These are phyloP conservation scores for Stegastes partitus DNA, from an alignment of 2,113 vertebrate species.

Conservation along the genomic window DNA sequence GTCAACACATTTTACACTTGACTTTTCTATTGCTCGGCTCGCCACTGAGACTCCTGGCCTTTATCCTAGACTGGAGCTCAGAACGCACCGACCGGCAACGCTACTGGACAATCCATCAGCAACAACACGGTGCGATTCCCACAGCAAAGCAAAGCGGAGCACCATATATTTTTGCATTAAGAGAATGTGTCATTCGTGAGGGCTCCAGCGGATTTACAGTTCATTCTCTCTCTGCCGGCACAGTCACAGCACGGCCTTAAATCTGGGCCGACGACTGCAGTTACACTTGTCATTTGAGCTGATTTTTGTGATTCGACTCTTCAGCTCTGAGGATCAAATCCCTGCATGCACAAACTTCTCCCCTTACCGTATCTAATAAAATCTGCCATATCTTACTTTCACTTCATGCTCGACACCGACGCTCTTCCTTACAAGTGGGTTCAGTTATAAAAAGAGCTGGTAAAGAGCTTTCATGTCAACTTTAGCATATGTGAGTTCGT, in stretches of 20 bases:
- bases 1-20: constrained; percentile 73
- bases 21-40: constrained; percentile 51
- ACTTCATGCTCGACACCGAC: no score
- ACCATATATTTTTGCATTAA: neutral
- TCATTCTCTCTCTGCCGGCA: neutral
- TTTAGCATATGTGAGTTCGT: no score
- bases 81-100: neutral
- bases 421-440: no score
- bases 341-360: neutral
- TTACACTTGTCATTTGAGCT: neutral
- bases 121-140: neutral
- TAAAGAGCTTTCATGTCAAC: no score
- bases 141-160: no score
- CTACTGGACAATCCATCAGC: constrained; percentile 5
- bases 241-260: neutral
- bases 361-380: no score
- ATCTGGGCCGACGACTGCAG: neutral
- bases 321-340: constrained; percentile 2
- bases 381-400: no score
- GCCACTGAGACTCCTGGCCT: constrained; percentile 47
- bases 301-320: neutral
- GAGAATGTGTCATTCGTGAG: neutral
- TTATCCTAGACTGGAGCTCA: constrained; percentile 53
- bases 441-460: no score
- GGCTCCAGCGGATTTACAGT: constrained; percentile 9